phyloP scores from a whole-genome alignment of 92 coral and sea anemone genomes.

The Muricea muricata region DNA sequence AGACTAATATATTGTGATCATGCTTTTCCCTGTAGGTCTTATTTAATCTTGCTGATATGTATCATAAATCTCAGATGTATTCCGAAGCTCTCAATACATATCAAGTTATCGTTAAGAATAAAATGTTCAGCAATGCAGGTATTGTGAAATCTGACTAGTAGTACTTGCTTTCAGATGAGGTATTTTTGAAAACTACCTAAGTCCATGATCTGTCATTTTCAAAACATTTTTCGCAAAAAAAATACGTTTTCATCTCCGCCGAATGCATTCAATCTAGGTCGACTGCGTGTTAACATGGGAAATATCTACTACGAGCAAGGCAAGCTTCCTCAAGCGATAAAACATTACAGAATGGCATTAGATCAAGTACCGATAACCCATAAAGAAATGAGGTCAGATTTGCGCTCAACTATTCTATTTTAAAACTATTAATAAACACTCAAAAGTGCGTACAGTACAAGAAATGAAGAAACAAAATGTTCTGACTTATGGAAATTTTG shows the following conservation, averaged over 20 bases:
- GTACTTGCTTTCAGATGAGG: neutral
- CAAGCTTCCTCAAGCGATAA: slow-evolving; percentile 93
- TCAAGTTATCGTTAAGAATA: slow-evolving; percentile 98
- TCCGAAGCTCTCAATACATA: slow-evolving; percentile 95
- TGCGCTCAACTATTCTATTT: neutral
- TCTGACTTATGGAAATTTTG: no score
- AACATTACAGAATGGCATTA: slow-evolving; percentile 97
- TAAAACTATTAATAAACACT: no score
- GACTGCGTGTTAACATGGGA: slow-evolving; percentile 97
- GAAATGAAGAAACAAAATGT: no score
- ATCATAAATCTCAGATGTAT: slow-evolving; percentile 90
- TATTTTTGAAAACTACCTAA: neutral
- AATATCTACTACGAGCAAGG: slow-evolving; percentile 97
- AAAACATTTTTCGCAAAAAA: neutral
- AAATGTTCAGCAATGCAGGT: slow-evolving; percentile 99
- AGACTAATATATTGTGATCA: no score
- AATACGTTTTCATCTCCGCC: neutral
- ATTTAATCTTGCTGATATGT: slow-evolving; percentile 95
- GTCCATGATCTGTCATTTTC: neutral
- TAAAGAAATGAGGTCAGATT: slow-evolving; percentile 91
- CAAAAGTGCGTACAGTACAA: no score
- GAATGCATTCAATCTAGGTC: slow-evolving; percentile 58
- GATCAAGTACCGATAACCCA: slow-evolving; percentile 98
- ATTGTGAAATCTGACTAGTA: neutral
- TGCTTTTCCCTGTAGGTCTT: no score